Base-by-base conservation (phyloP, 1,140 invertebrate genomes). In the Temnothorax longispinosus region DNA sequence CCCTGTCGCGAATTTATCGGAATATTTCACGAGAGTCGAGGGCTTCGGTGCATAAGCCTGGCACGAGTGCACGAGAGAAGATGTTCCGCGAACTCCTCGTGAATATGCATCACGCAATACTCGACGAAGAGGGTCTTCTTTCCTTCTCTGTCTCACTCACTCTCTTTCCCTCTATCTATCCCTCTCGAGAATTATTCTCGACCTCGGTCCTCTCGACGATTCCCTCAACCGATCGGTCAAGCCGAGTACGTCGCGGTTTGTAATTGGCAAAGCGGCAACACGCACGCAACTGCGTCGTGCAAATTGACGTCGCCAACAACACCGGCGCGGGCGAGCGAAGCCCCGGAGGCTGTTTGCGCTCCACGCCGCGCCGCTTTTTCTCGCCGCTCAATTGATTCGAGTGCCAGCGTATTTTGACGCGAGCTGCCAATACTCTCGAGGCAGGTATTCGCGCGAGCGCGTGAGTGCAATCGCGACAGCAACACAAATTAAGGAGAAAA, bases 61-160 rank as follows among this genome's bases (percentile, higher is more conserved):
- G n/a, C 35, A 52, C 44, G 32, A 74, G 69, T 74, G 54, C 78
- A 54, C 50, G 15, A 44, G 35, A 74, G 67, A 60, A 74, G 69
- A 74, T 13, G 80, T 84, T 84, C 80, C 69, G 80, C 80, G 80
- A 84, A 84, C 80, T 60, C 27, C 41, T 84, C 80, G 80, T 84
- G 69, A 84, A 74, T 84, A 60, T 84, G 67, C 80, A 84, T 74
- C 67, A 32, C 27, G 52, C 67, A 41, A 41, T 11, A 60, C 80
- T 74, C 69, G 54, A 56, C 50, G 21, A 56, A 60, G 69, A 74
- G 67, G 27, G 13, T 56, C 18, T 10, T 27, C 18, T 32, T 38
- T 56, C 38, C 21, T 7, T 35, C 2, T 38, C 65, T n/a, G 5
- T 27, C 18, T 52, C 38, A 44, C 35, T 32, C 47, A 15, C 13